These are phyloP conservation scores for Lagodon rhomboides DNA, from an alignment of 2,797 vertebrate genomes.

Conservation along the genomic window DNA sequence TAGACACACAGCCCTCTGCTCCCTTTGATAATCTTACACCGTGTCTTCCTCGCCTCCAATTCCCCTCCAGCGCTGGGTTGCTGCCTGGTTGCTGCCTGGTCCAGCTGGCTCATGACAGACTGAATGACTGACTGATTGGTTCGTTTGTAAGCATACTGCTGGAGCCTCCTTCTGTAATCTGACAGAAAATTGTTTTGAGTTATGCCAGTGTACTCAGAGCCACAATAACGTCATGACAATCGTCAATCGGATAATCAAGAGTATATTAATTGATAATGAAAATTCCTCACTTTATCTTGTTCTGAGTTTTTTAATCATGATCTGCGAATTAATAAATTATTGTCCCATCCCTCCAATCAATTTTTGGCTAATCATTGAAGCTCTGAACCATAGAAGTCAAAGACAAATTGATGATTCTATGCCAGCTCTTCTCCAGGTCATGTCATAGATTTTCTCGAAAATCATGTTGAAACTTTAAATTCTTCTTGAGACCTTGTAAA, in stretches of 20 bases:
- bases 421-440: too few species aligned
- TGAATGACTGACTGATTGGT: conserved; percentile 55
- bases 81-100: conserved; percentile 50
- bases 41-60: conserved; percentile 63
- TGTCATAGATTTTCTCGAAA: too few species aligned
- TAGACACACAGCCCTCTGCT: conserved; percentile 66
- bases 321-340: too few species aligned
- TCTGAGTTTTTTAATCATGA: too few species aligned
- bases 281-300: too few species aligned
- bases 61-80: conserved; percentile 47
- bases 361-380: too few species aligned
- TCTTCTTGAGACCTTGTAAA: too few species aligned
- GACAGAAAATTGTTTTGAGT: conserved; percentile 33
- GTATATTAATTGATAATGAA: too few species aligned
- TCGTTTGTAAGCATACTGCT: conserved; percentile 44
- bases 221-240: neutral
- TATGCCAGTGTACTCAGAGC: conserved; percentile 17
- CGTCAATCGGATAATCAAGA: neutral
- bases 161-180: conserved; percentile 19
- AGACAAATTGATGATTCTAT: too few species aligned
- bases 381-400: too few species aligned
- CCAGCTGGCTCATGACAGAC: conserved; percentile 60
- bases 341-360: too few species aligned
- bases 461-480: too few species aligned
- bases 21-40: conserved; percentile 70